Evolutionary conservation across 2,888 invertebrate species (phyloP).

Genomic region (Diaperis boleti): DNA sequence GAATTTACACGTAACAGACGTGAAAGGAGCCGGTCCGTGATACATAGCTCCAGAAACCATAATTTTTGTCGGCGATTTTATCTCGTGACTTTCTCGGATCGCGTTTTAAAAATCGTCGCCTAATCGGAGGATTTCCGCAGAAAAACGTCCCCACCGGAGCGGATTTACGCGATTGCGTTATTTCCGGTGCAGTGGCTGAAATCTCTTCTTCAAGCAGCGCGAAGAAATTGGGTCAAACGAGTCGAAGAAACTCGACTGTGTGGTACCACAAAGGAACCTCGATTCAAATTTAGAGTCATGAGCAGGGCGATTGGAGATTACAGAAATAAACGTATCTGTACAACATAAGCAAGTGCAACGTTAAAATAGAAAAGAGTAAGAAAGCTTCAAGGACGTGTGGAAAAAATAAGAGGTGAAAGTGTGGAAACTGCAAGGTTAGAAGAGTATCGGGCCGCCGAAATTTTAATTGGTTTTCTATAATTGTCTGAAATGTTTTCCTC

Average conservation of each 20-base stretch:
- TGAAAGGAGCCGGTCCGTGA: too few relatives aligned
- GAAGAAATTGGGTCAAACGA: not conserved
- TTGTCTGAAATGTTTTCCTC: too few relatives aligned
- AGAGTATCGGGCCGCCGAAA: not conserved
- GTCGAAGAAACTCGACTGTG: too few relatives aligned
- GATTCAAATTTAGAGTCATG: not conserved
- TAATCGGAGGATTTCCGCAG: not conserved
- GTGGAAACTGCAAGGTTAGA: slow-evolving; percentile 1
- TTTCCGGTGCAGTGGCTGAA: not conserved
- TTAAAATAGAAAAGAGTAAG: not conserved
- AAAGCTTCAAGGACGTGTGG: not conserved
- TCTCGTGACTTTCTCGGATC: not conserved
- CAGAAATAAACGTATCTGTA: not conserved
- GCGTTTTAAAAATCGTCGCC: not conserved
- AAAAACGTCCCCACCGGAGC: not conserved
- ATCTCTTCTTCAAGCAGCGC: not conserved
- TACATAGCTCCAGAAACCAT: too few relatives aligned
- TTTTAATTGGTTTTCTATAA: not conserved
- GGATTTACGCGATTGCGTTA: not conserved
- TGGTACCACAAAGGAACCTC: not conserved
- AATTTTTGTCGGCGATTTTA: too few relatives aligned
- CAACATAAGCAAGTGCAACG: too few relatives aligned
- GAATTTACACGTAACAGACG: not conserved
- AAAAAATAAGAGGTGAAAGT: slow-evolving; percentile 5
- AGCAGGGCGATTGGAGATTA: not conserved